Evolutionary conservation across 2,113 vertebrate species (phyloP), one percentile per base, ranked within the genome.

Genomic region (Neogobius melanostomus): DNA sequence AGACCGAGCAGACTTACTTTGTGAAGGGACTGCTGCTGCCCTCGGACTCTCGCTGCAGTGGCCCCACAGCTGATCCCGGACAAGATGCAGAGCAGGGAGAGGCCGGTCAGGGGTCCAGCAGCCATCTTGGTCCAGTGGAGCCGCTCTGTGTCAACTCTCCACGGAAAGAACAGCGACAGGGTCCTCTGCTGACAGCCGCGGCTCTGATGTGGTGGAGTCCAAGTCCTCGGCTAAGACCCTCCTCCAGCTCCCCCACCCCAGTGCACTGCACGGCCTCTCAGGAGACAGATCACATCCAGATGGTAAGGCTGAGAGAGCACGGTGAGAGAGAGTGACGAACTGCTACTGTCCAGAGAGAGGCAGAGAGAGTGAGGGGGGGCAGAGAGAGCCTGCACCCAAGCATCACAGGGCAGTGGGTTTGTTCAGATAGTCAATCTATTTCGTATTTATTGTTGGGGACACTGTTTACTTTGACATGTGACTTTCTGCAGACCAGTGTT

Each of bases 211-310:
- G 28, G 28, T 36, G 28, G 28, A 36, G 28, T 36, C 28, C 28
- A 36, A 36, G 28, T 36, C 28, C 28, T 36, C 28, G 28, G 28
- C 28, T 36, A 36, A 36, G 28, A 36, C 28, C 28, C 28, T 36
- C 28, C 28, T 36, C 28, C 28, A 36, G 28, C 28, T 36, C 28
- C 28, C 59, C 44, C 42, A 21, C 59, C 43, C 59, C 59, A 61
- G 36, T 5, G 14, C 42, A n/a, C 42, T 5, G 14, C 42, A n/a
- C 42, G 36, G 59, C 42, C 59, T 61, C 59, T 61, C 59, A 43
- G 42, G 59, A 61, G 59, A 61, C 42, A 61, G n/a, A 61, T 61
- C 59, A 61, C 59, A 61, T 61, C 59, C 59, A 61, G 59, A 61
- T 61, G 59, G 59, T 42, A 61, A 43, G 59, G 42, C 59, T 61